A percentile compares a stretch with the other conserved stretches of the same genome.
Evolutionary conservation across 2,888 invertebrate species (phyloP).

Genomic region (Pecten maximus): DNA sequence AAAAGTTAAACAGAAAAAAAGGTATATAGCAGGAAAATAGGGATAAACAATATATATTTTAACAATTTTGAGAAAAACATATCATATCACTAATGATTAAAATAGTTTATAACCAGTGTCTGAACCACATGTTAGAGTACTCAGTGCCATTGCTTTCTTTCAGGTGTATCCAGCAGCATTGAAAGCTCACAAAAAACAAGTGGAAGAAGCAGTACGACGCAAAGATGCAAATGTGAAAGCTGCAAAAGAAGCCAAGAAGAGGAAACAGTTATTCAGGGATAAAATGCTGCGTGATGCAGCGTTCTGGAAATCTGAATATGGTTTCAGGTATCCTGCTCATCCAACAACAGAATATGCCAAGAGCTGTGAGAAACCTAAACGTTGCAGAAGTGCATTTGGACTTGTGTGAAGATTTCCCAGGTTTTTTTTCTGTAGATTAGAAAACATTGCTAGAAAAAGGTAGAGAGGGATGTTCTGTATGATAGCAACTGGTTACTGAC

Average conservation of each 20-base stretch:
- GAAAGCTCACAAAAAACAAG: conserved; percentile 64
- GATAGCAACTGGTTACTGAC: neutral
- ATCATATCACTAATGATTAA: too few species aligned
- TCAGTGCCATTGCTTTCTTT: conserved; percentile 28
- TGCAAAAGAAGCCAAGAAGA: conserved; percentile 56
- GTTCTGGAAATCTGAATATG: conserved; percentile 69
- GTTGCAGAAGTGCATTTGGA: conserved; percentile 8
- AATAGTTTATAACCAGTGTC: too few species aligned
- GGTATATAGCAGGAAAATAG: too few species aligned
- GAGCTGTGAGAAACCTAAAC: neutral
- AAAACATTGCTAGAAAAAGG: neutral
- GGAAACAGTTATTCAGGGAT: conserved; percentile 61
- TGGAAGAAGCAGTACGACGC: conserved; percentile 45
- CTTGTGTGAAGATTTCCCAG: neutral
- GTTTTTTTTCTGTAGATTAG: neutral
- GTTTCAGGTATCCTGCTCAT: conserved; percentile 64
- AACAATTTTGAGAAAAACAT: too few species aligned
- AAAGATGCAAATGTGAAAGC: conserved; percentile 28
- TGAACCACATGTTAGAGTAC: too few species aligned
- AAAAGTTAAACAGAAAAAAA: too few species aligned
- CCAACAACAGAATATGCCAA: conserved; percentile 60
- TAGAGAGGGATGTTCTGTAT: neutral
- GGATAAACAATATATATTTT: too few species aligned
- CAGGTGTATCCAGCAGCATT: conserved; percentile 70
- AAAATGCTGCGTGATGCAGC: conserved; percentile 63